A percentile compares a stretch with the other conserved stretches of the same genome.
Conservation (phyloP, 2,888 invertebrate genomes). For the Himalopsyche japonica region DNA sequence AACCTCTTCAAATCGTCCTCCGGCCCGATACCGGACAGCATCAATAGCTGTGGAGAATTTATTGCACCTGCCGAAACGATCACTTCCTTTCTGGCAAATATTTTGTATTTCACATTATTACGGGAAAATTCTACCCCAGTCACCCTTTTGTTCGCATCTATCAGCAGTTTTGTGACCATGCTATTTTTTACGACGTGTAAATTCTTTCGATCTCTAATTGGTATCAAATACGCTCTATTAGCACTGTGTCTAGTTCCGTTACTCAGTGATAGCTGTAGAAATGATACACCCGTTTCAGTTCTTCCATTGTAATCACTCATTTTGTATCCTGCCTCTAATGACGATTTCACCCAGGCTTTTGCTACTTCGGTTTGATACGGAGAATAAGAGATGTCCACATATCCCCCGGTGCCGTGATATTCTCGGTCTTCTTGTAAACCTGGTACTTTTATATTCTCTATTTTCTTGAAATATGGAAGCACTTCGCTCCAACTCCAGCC, state of each 20-base stretch:
- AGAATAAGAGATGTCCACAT: constrained; percentile 60
- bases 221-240: constrained; percentile 68
- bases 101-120: constrained; percentile 55
- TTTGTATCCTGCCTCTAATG: constrained; percentile 63
- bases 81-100: constrained; percentile 69
- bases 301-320: constrained; percentile 66
- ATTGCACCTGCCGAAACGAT: constrained; percentile 77
- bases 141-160: constrained; percentile 60
- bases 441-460: constrained; percentile 71
- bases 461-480: constrained; percentile 75
- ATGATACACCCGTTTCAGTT: constrained; percentile 65
- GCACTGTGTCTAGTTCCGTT: constrained; percentile 70
- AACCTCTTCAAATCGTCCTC: constrained; percentile 60
- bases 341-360: constrained; percentile 65
- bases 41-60: constrained; percentile 76
- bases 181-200: constrained; percentile 64
- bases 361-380: constrained; percentile 58
- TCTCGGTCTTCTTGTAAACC: constrained; percentile 53
- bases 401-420: constrained; percentile 62
- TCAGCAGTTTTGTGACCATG: constrained; percentile 63
- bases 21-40: constrained; percentile 79
- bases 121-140: constrained; percentile 65
- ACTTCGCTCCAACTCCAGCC: constrained; percentile 77
- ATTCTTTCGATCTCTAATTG: constrained; percentile 62
- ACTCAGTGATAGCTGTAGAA: constrained; percentile 65